Percentiles rank a stretch among this genome's conserved stretches.
These are phyloP conservation scores for Pheosia gnoma DNA, from an alignment of 2,888 invertebrate species.

Conservation along the genomic window DNA sequence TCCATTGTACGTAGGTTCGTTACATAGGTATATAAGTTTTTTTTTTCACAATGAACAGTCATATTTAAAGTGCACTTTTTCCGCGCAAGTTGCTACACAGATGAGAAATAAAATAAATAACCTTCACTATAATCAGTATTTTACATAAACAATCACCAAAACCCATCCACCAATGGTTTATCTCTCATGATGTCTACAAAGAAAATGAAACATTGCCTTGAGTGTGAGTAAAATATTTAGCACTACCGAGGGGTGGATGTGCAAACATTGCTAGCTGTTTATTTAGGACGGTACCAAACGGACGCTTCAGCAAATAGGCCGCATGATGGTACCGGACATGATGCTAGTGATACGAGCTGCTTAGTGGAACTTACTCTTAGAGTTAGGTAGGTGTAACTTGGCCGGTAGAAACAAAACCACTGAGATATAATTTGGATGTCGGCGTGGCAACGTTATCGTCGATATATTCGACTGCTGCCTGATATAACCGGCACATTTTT, in stretches of 20 bases:
- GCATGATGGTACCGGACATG: conserved; percentile 14
- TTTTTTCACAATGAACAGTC: not conserved
- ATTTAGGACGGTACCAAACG: conserved; percentile 47
- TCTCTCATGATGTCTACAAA: conserved; percentile 31
- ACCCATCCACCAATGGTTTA: conserved; percentile 22
- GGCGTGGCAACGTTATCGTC: no score
- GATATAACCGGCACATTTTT: no score
- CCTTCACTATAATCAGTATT: not conserved
- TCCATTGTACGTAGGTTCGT: no score
- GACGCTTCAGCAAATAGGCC: conserved; percentile 40
- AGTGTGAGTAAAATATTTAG: conserved; percentile 41
- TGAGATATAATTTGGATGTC: no score
- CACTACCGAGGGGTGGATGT: conserved; percentile 21
- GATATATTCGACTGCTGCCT: no score
- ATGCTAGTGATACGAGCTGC: conserved; percentile 15
- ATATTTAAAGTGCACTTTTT: not conserved
- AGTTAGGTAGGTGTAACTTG: not conserved
- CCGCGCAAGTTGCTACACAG: not conserved
- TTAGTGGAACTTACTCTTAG: conserved; percentile 4
- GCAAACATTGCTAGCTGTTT: conserved; percentile 55
- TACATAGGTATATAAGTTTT: no score
- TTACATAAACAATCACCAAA: not conserved
- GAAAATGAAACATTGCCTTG: conserved; percentile 31
- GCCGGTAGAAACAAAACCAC: no score
- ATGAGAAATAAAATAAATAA: not conserved